Percentiles rank a stretch among this genome's conserved stretches.
phyloP scores from a whole-genome alignment of 2,888 invertebrate genomes.

The Adelphocoris suturalis region DNA sequence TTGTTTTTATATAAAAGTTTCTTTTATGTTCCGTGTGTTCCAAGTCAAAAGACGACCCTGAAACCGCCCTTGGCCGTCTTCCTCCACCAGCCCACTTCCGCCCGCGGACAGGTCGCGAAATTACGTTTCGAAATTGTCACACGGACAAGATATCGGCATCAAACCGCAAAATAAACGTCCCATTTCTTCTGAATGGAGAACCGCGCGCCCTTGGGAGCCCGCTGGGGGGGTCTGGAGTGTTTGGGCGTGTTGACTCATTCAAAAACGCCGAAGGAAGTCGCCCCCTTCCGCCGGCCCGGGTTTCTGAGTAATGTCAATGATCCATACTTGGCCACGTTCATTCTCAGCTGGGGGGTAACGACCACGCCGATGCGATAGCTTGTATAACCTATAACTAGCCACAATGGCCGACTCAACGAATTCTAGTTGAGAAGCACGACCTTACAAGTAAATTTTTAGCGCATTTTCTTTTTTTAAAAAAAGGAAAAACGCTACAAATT shows the following conservation, averaged over 20 bases:
- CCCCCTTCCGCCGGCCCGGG: neutral
- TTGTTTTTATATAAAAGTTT: no score
- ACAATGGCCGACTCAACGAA: no score
- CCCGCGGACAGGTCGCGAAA: neutral
- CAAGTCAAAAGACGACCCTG: neutral
- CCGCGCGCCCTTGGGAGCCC: neutral
- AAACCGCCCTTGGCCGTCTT: neutral
- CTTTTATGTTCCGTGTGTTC: no score
- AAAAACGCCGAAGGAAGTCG: conserved; percentile 16
- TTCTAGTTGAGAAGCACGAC: no score
- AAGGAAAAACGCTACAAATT: no score
- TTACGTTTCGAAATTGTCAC: neutral
- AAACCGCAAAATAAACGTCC: neutral
- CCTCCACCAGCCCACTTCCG: neutral
- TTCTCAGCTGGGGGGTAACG: neutral
- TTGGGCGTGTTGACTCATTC: conserved; percentile 42
- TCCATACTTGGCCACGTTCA: conserved; percentile 27
- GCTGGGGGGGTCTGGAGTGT: neutral
- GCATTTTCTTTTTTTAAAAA: no score
- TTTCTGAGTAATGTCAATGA: conserved; percentile 21
- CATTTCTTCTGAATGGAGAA: conserved; percentile 1
- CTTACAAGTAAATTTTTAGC: no score
- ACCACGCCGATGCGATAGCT: neutral
- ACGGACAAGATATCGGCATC: neutral
- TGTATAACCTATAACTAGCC: no score